Evolutionary conservation across 2,797 vertebrate species (phyloP).

Genomic region (Propithecus perrieri): DNA sequence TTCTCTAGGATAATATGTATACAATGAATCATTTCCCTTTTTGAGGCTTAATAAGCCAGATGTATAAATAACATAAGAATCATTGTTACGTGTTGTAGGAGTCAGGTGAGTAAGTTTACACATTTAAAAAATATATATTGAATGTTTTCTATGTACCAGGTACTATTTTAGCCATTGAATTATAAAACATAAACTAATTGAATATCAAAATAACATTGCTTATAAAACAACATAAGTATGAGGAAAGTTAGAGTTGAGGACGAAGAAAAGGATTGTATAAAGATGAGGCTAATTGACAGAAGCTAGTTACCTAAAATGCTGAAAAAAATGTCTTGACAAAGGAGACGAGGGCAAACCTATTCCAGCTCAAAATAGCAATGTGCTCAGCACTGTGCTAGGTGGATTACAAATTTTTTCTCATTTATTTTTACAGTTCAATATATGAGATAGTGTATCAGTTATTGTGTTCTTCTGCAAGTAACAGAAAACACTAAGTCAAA

Average conservation of each 20-base stretch:
- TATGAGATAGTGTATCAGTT: conserved; percentile 76
- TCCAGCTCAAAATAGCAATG: conserved; percentile 38
- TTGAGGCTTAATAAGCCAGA: background rate
- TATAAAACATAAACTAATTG: background rate
- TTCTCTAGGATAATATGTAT: background rate
- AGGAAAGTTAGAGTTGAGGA: background rate
- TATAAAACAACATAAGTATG: background rate
- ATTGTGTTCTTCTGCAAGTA: conserved; percentile 70
- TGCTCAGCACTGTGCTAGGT: background rate
- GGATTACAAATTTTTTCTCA: conserved; percentile 64
- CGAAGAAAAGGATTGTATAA: background rate
- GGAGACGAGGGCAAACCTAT: background rate
- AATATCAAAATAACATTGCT: background rate
- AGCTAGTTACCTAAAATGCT: background rate
- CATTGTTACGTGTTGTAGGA: background rate
- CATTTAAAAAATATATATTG: background rate
- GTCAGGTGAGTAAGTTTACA: background rate
- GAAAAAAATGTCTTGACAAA: background rate
- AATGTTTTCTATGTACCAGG: background rate
- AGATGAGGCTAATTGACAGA: background rate
- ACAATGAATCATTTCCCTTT: background rate
- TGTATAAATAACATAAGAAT: background rate
- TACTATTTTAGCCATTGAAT: background rate
- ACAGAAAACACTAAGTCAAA: conserved; percentile 74
- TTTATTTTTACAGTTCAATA: conserved; percentile 77